Evolutionary conservation across 2,113 vertebrate species (phyloP).

Genomic region (Gila orcuttii): DNA sequence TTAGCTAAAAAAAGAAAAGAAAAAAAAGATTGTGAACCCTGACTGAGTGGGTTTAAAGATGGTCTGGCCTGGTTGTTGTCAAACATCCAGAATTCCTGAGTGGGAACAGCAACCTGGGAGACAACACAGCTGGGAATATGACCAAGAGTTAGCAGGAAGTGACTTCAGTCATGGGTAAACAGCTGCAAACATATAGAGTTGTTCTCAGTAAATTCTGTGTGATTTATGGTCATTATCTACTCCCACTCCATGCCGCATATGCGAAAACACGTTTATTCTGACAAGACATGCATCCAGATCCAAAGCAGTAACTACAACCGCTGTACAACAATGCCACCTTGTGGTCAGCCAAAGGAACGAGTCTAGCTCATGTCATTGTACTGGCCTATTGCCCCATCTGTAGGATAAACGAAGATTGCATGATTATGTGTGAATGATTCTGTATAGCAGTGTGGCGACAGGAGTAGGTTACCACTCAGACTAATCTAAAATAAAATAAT

Average conservation of each 20-base stretch:
- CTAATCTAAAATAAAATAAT: not conserved
- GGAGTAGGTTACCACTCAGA: no score
- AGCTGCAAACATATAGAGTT: constrained; percentile 40
- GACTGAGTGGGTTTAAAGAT: constrained; percentile 69
- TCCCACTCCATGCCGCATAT: constrained; percentile 10
- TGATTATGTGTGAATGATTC: not conserved
- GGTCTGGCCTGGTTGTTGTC: constrained; percentile 75
- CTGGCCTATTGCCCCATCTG: constrained; percentile 15
- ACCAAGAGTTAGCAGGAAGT: constrained; percentile 74
- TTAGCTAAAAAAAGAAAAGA: constrained; percentile 48
- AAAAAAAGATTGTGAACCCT: constrained; percentile 56
- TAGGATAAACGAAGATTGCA: not conserved
- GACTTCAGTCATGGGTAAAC: constrained; percentile 67
- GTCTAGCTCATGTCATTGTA: not conserved
- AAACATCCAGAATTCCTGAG: constrained; percentile 78
- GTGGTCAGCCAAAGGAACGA: constrained; percentile 49
- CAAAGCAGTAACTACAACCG: not conserved
- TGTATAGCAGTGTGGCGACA: no score
- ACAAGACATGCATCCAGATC: not conserved
- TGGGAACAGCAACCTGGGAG: constrained; percentile 78
- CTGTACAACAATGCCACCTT: constrained; percentile 56
- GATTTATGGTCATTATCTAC: constrained; percentile 2
- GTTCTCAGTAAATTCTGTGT: not conserved
- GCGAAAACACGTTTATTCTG: not conserved
- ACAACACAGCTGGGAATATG: constrained; percentile 65